A percentile compares a stretch with the other conserved stretches of the same genome.
phyloP scores from a whole-genome alignment of 2,797 vertebrate genomes.

The Gymnopithys bicolor region DNA sequence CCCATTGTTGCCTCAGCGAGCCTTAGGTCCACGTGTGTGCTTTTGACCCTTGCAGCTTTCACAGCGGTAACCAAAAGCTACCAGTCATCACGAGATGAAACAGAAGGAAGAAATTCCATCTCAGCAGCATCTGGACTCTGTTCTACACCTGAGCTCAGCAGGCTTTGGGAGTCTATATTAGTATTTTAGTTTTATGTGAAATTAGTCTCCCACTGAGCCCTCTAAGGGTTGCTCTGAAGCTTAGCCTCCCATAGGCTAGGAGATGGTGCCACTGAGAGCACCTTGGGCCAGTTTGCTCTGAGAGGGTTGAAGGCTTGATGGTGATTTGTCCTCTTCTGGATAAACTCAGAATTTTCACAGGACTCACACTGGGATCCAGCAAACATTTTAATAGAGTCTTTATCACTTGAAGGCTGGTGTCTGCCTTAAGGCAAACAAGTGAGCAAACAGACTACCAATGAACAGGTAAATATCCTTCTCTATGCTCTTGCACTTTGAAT shows the following conservation, averaged over 20 bases:
- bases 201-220: not conserved
- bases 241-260: rapidly evolving
- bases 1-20: rapidly evolving
- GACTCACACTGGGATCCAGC: not conserved
- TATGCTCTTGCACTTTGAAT: not conserved
- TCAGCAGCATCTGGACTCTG: not conserved
- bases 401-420: not conserved
- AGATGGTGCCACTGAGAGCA: not conserved
- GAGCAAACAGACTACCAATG: not conserved
- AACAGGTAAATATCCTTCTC: not conserved
- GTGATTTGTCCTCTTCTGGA: not conserved
- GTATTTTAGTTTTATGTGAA: not conserved
- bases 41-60: not conserved
- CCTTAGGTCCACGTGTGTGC: not conserved
- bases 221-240: not conserved
- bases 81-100: rapidly evolving
- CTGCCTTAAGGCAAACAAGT: not conserved
- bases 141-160: not conserved
- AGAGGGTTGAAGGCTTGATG: not conserved
- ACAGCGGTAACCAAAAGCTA: not conserved
- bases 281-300: rapidly evolving
- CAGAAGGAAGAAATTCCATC: not conserved
- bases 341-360: not conserved
- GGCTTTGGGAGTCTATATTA: not conserved
- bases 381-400: not conserved